These are phyloP conservation scores for Indicator maculatus DNA, from an alignment of 2,113 vertebrate species.

Conservation along the genomic window DNA sequence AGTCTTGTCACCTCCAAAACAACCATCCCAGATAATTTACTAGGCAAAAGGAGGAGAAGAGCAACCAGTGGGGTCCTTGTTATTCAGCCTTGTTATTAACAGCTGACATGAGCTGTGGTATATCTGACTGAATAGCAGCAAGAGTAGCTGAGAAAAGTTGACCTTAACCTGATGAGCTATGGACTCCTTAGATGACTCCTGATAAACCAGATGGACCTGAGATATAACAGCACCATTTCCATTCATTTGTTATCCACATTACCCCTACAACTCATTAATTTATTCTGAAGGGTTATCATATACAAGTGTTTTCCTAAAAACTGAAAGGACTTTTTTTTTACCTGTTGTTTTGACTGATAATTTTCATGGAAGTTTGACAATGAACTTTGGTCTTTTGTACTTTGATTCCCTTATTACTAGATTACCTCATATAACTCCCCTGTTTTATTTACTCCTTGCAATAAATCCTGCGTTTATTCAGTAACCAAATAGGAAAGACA, in stretches of 20 bases:
- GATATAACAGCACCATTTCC: not conserved
- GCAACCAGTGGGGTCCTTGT: not conserved
- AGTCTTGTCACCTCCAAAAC: not conserved
- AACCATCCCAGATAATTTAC: not conserved
- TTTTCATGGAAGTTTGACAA: not conserved
- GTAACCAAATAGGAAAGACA: not conserved
- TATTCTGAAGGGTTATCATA: rapidly evolving
- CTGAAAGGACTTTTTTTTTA: not conserved
- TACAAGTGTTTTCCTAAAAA: not conserved
- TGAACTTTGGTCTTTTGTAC: not conserved
- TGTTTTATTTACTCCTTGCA: not conserved
- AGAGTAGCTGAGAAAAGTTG: not conserved
- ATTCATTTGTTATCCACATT: not conserved
- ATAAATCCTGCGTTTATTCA: not conserved
- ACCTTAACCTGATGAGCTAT: not conserved
- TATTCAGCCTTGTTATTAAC: not conserved
- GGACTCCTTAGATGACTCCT: not conserved
- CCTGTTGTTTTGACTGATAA: not conserved
- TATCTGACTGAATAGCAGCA: rapidly evolving
- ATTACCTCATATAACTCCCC: not conserved
- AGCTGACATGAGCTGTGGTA: not conserved
- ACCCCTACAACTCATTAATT: not conserved
- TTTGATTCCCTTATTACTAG: not conserved
- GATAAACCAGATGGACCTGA: not conserved
- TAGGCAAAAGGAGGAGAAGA: not conserved